Conservation (phyloP, 2,888 invertebrate species). For the Deilephila porcellus region DNA sequence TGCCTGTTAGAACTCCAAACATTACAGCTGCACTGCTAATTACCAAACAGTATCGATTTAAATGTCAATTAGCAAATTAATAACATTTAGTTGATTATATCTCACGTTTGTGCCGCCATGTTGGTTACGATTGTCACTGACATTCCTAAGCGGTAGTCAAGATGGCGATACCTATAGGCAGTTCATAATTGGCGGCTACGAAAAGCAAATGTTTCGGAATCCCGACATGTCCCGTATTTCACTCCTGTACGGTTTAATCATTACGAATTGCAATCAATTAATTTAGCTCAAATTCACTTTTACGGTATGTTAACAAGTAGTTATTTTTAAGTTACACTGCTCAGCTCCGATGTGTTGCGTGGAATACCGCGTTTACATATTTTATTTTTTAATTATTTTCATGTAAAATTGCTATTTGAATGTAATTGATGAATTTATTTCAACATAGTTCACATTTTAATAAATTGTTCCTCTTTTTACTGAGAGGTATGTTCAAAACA, state of each 20-base stretch:
- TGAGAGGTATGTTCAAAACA: too few species aligned
- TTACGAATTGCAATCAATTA: slow-evolving; percentile 34
- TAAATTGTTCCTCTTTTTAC: too few species aligned
- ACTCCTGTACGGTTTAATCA: slow-evolving; percentile 33
- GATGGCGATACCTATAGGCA: slow-evolving; percentile 27
- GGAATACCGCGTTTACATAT: neutral
- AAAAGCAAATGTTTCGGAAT: slow-evolving; percentile 41
- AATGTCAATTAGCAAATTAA: slow-evolving; percentile 13
- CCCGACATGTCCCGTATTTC: slow-evolving; percentile 33
- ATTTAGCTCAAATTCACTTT: slow-evolving; percentile 26
- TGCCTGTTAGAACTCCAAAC: neutral
- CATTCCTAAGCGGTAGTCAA: slow-evolving; percentile 31
- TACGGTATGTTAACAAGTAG: slow-evolving; percentile 31
- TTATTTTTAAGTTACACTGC: slow-evolving; percentile 21
- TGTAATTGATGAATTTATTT: neutral
- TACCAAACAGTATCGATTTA: neutral
- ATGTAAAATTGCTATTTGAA: neutral
- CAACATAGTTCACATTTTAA: too few species aligned
- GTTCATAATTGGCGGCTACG: slow-evolving; percentile 46
- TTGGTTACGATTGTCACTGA: slow-evolving; percentile 30
- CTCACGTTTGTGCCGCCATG: slow-evolving; percentile 16
- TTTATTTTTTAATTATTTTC: neutral
- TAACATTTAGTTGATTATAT: slow-evolving; percentile 8
- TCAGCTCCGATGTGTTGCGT: slow-evolving; percentile 8
- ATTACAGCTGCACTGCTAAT: neutral